Conservation (phyloP, 2,888 invertebrate genomes). For the Frankliniella fusca region DNA sequence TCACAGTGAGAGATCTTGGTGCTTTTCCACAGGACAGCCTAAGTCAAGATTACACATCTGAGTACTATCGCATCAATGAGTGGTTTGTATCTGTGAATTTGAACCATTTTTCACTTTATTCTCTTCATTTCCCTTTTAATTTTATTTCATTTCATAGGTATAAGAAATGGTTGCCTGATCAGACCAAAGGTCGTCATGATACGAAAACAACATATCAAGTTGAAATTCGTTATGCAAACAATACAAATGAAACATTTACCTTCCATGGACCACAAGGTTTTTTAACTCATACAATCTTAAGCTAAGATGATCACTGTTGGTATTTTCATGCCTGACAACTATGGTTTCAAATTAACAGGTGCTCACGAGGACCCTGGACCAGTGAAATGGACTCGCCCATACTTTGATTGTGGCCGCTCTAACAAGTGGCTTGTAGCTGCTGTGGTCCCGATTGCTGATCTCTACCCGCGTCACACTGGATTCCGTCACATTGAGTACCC, state of each 20-base stretch:
- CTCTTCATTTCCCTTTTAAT: constrained; percentile 28
- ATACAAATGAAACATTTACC: constrained; percentile 93
- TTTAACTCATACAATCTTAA: constrained; percentile 30
- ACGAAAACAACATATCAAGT: constrained; percentile 90
- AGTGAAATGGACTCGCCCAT: constrained; percentile 89
- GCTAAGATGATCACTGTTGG: not conserved
- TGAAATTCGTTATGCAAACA: constrained; percentile 90
- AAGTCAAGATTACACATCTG: constrained; percentile 84
- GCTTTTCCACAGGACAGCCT: constrained; percentile 74
- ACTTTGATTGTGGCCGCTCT: constrained; percentile 92
- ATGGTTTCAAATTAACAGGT: constrained; percentile 46
- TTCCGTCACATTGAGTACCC: constrained; percentile 92
- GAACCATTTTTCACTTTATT: constrained; percentile 20
- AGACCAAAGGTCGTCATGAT: constrained; percentile 71
- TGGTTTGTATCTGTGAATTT: constrained; percentile 56
- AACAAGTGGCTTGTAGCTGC: constrained; percentile 95
- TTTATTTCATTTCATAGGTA: constrained; percentile 53
- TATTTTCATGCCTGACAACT: constrained; percentile 29
- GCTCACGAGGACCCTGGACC: constrained; percentile 89
- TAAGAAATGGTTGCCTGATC: constrained; percentile 84
- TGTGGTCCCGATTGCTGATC: constrained; percentile 91
- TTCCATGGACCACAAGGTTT: constrained; percentile 84
- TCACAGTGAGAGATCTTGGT: constrained; percentile 79
- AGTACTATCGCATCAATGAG: constrained; percentile 86
- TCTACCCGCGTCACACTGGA: constrained; percentile 88